A percentile compares a stretch with the other conserved stretches of the same genome.
These are phyloP conservation scores for Manacus vitellinus DNA, from an alignment of 2,113 vertebrate species.

Conservation along the genomic window DNA sequence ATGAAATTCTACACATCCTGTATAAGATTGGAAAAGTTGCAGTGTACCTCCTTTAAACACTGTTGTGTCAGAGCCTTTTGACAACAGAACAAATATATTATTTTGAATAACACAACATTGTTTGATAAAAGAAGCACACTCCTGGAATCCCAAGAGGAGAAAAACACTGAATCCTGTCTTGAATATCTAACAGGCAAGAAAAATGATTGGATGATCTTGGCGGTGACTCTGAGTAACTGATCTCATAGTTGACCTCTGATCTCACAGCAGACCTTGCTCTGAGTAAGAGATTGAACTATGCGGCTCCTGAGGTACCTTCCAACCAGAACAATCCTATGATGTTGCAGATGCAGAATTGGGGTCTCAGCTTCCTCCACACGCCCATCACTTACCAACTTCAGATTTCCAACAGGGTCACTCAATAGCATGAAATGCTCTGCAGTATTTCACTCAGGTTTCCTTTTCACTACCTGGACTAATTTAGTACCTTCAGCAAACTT, in stretches of 20 bases:
- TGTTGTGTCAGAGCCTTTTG: neutral
- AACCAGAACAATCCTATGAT: neutral
- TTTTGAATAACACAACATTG: neutral
- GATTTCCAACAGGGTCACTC: neutral
- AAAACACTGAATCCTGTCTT: neutral
- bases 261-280: neutral
- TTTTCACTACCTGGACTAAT: neutral
- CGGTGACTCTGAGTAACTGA: neutral
- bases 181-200: neutral
- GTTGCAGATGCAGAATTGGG: rapidly evolving
- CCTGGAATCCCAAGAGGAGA: neutral
- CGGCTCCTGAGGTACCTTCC: neutral
- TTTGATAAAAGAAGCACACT: neutral
- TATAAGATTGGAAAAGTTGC: neutral
- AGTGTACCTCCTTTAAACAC: neutral
- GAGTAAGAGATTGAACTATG: neutral
- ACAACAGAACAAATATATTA: neutral
- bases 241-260: neutral
- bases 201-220: neutral
- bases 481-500: neutral
- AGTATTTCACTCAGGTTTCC: neutral
- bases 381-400: neutral
- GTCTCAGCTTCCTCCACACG: neutral
- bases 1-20: neutral
- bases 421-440: neutral